A percentile compares a stretch with the other conserved stretches of the same genome.
Conservation (phyloP, 2,113 vertebrate genomes). For the Andinoacara biseriatus region DNA sequence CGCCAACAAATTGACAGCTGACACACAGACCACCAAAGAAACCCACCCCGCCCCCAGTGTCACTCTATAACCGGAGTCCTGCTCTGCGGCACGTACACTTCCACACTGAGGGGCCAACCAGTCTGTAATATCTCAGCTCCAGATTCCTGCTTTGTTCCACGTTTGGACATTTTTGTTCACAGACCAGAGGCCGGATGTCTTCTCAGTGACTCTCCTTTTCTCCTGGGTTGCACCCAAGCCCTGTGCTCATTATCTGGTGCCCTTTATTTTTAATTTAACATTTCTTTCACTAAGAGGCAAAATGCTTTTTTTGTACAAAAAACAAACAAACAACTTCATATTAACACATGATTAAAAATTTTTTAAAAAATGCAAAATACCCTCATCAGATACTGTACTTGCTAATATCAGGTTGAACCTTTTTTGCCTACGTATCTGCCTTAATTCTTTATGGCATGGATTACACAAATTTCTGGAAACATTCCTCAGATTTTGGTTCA, state of each 20-base stretch:
- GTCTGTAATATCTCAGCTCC: constrained; percentile 66
- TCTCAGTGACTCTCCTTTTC: constrained; percentile 55
- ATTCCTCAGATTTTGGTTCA: background rate
- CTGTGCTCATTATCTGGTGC: constrained; percentile 19
- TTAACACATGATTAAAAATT: background rate
- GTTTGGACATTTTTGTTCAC: constrained; percentile 66
- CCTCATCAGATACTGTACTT: background rate
- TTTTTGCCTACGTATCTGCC: background rate
- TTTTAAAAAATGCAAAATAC: background rate
- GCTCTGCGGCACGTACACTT: constrained; percentile 76
- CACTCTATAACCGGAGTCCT: constrained; percentile 55
- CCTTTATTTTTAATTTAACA: constrained; percentile 14
- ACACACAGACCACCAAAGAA: constrained; percentile 45
- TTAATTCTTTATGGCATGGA: background rate
- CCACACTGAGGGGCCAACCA: constrained; percentile 70
- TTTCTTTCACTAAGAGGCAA: background rate
- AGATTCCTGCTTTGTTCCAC: constrained; percentile 74
- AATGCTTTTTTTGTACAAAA: background rate
- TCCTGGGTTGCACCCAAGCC: constrained; percentile 2
- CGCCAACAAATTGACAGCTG: constrained; percentile 43
- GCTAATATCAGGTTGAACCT: background rate
- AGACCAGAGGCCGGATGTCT: constrained; percentile 69
- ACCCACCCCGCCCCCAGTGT: constrained; percentile 33
- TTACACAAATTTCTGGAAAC: background rate
- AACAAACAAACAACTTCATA: background rate